phyloP scores from a whole-genome alignment of 2,113 vertebrate species.

The Alethe diademata region DNA sequence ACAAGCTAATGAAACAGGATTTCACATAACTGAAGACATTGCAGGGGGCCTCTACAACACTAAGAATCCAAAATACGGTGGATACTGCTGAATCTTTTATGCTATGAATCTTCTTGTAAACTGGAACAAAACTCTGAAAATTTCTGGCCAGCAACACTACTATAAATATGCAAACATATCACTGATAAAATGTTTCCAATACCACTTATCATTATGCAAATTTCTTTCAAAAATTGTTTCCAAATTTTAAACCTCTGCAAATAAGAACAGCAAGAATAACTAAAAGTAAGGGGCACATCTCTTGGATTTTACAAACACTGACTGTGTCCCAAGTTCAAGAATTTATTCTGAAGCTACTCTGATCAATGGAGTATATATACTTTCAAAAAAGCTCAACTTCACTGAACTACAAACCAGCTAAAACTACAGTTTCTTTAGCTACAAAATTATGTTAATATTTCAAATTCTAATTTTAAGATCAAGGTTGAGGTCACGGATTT shows the following conservation, averaged over 20 bases:
- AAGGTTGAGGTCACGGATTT: not conserved
- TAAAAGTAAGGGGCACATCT: not conserved
- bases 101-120: constrained; percentile 11
- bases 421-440: not conserved
- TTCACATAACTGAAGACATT: not conserved
- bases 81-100: not conserved
- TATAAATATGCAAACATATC: constrained; percentile 55
- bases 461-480: not conserved
- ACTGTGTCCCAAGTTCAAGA: not conserved
- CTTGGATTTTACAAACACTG: not conserved
- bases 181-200: constrained; percentile 19
- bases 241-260: not conserved
- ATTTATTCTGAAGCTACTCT: not conserved
- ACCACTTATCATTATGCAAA: constrained; percentile 4
- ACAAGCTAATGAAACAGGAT: not conserved
- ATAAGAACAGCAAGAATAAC: not conserved
- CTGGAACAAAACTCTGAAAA: constrained; percentile 3
- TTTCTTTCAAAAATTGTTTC: constrained; percentile 25
- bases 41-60: not conserved
- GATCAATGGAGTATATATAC: not conserved
- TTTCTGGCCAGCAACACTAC: not conserved
- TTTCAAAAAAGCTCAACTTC: not conserved
- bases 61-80: not conserved
- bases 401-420: not conserved
- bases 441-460: not conserved